phyloP scores from a whole-genome alignment of 2,888 invertebrate genomes.

The Cactoblastis cactorum region DNA sequence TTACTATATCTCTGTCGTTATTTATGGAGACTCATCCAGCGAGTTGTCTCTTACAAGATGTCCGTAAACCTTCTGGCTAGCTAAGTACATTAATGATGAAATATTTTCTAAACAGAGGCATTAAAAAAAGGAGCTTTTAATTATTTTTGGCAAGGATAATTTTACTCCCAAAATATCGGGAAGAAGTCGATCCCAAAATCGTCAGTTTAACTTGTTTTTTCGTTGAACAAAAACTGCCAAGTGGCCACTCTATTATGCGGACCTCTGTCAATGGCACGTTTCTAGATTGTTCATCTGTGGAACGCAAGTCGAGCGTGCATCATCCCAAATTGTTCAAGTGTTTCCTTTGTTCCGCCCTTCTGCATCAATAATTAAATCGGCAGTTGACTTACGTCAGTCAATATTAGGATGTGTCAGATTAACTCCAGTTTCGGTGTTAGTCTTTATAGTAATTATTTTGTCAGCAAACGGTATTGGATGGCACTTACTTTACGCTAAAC shows the following conservation, averaged over 20 bases:
- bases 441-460: neutral
- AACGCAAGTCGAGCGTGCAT: slow-evolving; percentile 7
- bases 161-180: neutral
- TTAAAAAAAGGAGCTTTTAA: neutral
- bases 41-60: no score
- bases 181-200: neutral
- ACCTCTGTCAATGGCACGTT: slow-evolving; percentile 13
- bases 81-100: no score
- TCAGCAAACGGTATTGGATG: neutral
- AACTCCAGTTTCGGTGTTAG: neutral
- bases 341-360: neutral
- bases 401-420: neutral
- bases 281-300: slow-evolving; percentile 12
- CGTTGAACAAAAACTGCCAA: neutral
- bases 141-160: neutral
- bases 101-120: neutral
- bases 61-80: no score
- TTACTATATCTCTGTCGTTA: slow-evolving; percentile 2
- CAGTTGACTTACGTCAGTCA: slow-evolving; percentile 4
- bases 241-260: neutral
- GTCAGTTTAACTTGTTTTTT: neutral
- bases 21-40: neutral
- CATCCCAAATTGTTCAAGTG: slow-evolving; percentile 6
- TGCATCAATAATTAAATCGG: slow-evolving; percentile 8
- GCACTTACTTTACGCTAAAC: no score